phyloP scores from a whole-genome alignment of 53 echinoderm and acorn worm genomes.

The Luidia sarsii region DNA sequence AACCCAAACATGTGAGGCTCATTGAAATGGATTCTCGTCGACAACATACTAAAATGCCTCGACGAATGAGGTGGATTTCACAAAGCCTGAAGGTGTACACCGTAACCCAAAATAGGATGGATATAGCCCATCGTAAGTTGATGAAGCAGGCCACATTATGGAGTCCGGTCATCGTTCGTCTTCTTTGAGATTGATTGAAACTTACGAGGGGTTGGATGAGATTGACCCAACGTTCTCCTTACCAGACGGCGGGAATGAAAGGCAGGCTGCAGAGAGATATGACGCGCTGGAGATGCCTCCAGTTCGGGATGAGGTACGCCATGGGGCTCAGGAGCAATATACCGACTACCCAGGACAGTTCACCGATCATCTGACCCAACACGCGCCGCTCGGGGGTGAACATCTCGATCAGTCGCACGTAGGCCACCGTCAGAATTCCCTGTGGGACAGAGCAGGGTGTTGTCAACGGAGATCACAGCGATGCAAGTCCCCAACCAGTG shows the following conservation, averaged over 20 bases:
- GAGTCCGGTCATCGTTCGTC: too few species aligned
- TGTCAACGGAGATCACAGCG: too few species aligned
- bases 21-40: too few species aligned
- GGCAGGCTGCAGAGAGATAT: constrained; percentile 60
- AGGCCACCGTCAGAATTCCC: constrained; percentile 63
- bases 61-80: too few species aligned
- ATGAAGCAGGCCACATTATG: too few species aligned
- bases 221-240: background rate
- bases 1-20: too few species aligned
- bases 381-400: constrained; percentile 65
- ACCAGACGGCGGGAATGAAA: constrained; percentile 23
- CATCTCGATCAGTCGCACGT: constrained; percentile 74
- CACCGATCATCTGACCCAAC: constrained; percentile 40
- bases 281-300: constrained; percentile 64
- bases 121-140: too few species aligned
- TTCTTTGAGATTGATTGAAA: background rate
- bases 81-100: too few species aligned
- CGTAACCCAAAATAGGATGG: too few species aligned
- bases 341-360: constrained; percentile 67
- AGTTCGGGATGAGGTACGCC: constrained; percentile 67
- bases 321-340: constrained; percentile 64
- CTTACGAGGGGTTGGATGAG: too few species aligned
- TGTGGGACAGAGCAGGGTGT: constrained; percentile 3
- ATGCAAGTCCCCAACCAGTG: too few species aligned
- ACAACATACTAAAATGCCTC: too few species aligned